These are phyloP conservation scores for Xerus inauris DNA, from an alignment of 2,113 vertebrate genomes.

Conservation along the genomic window DNA sequence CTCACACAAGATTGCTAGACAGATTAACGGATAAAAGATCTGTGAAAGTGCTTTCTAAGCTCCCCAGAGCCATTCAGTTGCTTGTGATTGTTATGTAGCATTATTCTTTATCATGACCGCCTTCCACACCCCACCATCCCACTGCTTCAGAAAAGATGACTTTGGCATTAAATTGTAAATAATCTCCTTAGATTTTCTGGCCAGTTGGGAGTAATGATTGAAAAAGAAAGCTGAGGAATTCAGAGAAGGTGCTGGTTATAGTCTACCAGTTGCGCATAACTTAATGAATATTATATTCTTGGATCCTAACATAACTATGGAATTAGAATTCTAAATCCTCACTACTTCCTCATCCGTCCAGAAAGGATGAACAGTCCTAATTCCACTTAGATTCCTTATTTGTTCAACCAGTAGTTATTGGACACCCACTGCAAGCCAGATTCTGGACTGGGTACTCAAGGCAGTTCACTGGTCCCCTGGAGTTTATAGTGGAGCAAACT, in stretches of 20 bases:
- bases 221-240: not conserved
- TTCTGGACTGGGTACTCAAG: not conserved
- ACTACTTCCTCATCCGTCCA: not conserved
- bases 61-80: not conserved
- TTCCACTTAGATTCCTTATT: not conserved
- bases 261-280: not conserved
- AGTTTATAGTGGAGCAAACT: not conserved
- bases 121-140: fast-evolving
- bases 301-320: not conserved
- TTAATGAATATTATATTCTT: not conserved
- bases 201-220: not conserved
- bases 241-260: not conserved
- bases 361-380: not conserved
- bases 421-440: not conserved
- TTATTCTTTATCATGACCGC: not conserved
- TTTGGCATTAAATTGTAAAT: not conserved
- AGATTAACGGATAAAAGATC: not conserved
- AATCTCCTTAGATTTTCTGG: not conserved
- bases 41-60: not conserved
- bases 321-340: not conserved
- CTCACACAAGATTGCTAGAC: not conserved
- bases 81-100: not conserved
- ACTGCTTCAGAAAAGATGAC: not conserved
- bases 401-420: not conserved
- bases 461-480: not conserved